Percentiles rank a stretch among this genome's conserved stretches.
phyloP scores from a whole-genome alignment of 2,888 invertebrate genomes.

The Lasioglossum lativentre region DNA sequence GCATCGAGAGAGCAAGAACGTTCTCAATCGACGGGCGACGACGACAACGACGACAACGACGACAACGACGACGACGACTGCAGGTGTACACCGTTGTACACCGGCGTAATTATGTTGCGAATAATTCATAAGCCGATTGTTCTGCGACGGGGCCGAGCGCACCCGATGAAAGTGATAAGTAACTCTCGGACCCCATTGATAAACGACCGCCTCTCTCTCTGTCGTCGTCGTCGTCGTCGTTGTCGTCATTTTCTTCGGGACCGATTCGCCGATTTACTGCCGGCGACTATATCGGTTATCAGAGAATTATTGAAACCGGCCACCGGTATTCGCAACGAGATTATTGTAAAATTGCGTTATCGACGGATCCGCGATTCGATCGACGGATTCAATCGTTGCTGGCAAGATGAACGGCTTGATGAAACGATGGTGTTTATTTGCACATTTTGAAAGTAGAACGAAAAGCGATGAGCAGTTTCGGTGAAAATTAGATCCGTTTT shows the following conservation, averaged over 20 bases:
- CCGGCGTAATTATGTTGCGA: constrained; percentile 58
- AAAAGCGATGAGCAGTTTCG: no score
- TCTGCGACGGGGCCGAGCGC: constrained; percentile 26
- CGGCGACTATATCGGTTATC: background rate
- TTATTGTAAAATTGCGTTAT: background rate
- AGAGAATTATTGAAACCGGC: background rate
- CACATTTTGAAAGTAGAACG: background rate
- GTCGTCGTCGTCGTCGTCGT: background rate
- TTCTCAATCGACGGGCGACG: background rate
- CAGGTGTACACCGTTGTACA: constrained; percentile 42
- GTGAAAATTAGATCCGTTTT: no score
- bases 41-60: background rate
- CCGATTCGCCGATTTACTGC: background rate
- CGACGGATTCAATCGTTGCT: background rate
- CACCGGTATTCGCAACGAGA: background rate
- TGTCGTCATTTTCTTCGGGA: background rate
- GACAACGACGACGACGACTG: background rate
- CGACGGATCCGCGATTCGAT: background rate
- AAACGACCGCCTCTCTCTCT: constrained; percentile 4
- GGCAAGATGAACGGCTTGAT: background rate
- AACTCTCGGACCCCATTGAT: constrained; percentile 38
- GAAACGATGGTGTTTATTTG: background rate
- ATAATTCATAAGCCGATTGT: constrained; percentile 64
- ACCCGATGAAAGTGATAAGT: constrained; percentile 54
- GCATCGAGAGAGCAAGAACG: constrained; percentile 17